Evolutionary conservation across 2,888 invertebrate genomes (phyloP).

Genomic region (Keiferia lycopersicella): DNA sequence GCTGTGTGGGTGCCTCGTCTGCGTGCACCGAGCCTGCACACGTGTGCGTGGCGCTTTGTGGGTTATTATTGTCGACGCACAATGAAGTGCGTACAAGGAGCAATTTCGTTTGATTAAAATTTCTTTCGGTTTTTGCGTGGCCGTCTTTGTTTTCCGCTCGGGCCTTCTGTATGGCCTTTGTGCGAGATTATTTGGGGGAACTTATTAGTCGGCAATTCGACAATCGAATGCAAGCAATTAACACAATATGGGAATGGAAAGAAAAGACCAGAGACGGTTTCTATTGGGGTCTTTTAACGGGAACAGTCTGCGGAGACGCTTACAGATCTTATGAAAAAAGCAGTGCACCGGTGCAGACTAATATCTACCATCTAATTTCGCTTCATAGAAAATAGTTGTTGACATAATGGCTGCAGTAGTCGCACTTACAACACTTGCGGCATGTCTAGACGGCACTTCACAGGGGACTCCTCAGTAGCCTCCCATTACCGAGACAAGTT

Average conservation of each 20-base stretch:
- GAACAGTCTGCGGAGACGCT: not conserved
- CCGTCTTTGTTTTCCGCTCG: conserved; percentile 54
- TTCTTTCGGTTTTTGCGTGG: conserved; percentile 57
- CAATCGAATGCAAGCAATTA: conserved; percentile 55
- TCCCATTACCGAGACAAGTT: no score
- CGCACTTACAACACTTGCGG: conserved; percentile 32
- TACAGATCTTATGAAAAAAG: no score
- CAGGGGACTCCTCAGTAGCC: no score
- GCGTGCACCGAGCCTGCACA: conserved; percentile 42
- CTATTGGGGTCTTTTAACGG: not conserved
- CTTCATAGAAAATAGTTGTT: no score
- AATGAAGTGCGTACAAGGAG: conserved; percentile 63
- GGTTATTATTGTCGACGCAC: conserved; percentile 69
- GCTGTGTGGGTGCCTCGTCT: conserved; percentile 45
- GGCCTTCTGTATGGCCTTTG: conserved; percentile 59
- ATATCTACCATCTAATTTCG: no score
- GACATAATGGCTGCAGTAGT: conserved; percentile 31
- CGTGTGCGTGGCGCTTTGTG: conserved; percentile 60
- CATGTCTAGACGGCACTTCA: conserved; percentile 35
- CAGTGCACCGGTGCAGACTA: no score
- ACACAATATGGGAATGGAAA: conserved; percentile 35
- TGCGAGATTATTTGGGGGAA: conserved; percentile 53
- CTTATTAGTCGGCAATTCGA: conserved; percentile 56
- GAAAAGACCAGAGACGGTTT: conserved; percentile 28
- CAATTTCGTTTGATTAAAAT: conserved; percentile 63